Percentiles rank a stretch among this genome's conserved stretches.
phyloP scores from a whole-genome alignment of 2,113 vertebrate species.

The Sinocyclocheilus rhinocerous region DNA sequence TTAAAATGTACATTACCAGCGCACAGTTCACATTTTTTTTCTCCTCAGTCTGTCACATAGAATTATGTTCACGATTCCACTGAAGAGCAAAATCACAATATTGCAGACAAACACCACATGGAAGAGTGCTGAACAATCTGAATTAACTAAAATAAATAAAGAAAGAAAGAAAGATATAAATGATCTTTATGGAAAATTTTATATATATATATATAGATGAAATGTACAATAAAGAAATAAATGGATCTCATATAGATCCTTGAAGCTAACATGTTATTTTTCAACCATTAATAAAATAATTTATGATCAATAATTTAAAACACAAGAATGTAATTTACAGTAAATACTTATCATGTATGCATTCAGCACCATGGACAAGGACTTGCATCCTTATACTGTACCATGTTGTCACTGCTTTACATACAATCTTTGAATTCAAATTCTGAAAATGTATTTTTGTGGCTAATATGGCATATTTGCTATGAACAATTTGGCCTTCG shows the following conservation, averaged over 20 bases:
- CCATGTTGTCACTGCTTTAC: not conserved
- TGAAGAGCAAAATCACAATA: slow-evolving; percentile 29
- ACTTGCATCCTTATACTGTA: not conserved
- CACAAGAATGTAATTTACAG: not conserved
- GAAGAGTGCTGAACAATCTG: too few species aligned
- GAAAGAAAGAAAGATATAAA: too few species aligned
- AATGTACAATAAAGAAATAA: not conserved
- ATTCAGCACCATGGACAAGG: not conserved
- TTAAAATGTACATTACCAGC: not conserved
- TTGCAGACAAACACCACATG: slow-evolving; percentile 15
- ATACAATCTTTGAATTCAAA: not conserved
- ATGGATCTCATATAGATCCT: not conserved
- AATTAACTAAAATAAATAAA: too few species aligned
- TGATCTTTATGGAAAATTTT: too few species aligned
- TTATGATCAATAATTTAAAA: not conserved
- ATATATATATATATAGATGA: too few species aligned
- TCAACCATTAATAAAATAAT: not conserved
- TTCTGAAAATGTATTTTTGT: not conserved
- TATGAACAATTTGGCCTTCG: not conserved
- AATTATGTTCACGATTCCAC: slow-evolving; percentile 19
- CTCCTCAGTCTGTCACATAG: slow-evolving; percentile 5
- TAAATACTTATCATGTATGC: not conserved
- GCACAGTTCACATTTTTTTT: slow-evolving; percentile 27
- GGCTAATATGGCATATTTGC: not conserved
- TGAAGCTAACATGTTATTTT: not conserved